Base-by-base conservation (phyloP, 1,140 invertebrate genomes). In the Holcopasites calliopsidis region DNA sequence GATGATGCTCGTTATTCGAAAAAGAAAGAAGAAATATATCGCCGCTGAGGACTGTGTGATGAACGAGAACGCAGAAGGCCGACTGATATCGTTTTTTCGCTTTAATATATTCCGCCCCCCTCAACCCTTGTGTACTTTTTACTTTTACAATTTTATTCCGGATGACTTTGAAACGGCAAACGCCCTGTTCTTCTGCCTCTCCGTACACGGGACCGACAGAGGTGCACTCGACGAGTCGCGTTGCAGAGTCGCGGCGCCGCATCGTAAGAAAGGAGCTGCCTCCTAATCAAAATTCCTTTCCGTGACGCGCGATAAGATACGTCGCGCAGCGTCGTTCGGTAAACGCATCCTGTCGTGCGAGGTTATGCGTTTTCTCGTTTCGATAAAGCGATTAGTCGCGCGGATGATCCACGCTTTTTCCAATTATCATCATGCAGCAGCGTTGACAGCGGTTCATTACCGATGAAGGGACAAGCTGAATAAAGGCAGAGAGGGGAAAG, bases 261-360 rank as follows among this genome's bases (percentile, higher is more conserved):
- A n/a, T 6, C 47, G 60, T 60, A 66, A 80, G 68, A 54, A 50
- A 40, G 28, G 61, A 69, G 47, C 52, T 80, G 68, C 72, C 28
- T 71, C 65, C 79, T 77, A 82, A 81, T 82, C 79, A 73, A 78
- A 77, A 82, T 82, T 82, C 80, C 75, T 82, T 81, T 69, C 62
- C 58, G 64, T 49, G 65, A 77, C 38, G n/a, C n/a, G 79, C 75
- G 80, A 82, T 82, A 81, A 82, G 80, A 82, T 82, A 82, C 76
- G 47, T 28, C 23, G 55, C 42, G 58, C 23, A n/a, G n/a, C n/a
- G n/a, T n/a, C 47, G 54, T 65, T 77, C n/a, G 50, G 71, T 68
- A 55, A 68, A 76, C 61, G 47, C 61, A 60, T 54, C 38, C 58
- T 31, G 38, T 44, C 23, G 47, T 5, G 6, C 11, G 23, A 72